phyloP scores from a whole-genome alignment of 2,113 vertebrate species.

The Pongo abelii region DNA sequence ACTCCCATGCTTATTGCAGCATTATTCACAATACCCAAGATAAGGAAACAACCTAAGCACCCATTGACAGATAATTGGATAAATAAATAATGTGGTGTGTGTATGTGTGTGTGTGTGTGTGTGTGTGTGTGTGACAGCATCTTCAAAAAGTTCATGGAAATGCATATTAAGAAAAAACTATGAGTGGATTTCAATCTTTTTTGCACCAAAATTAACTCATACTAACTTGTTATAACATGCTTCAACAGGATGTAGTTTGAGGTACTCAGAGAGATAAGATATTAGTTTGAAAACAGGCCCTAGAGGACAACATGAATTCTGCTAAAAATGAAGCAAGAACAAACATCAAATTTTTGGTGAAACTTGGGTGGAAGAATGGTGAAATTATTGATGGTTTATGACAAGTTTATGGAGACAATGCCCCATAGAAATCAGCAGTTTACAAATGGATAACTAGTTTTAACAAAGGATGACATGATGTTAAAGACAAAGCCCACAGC shows the following conservation, averaged over 20 bases:
- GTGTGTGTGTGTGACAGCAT: neutral
- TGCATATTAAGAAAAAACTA: neutral
- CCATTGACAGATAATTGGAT: neutral
- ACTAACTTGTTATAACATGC: neutral
- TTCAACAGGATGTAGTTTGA: neutral
- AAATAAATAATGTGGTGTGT: neutral
- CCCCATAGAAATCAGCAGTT: neutral
- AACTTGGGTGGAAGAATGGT: neutral
- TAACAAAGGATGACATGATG: neutral
- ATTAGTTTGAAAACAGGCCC: neutral
- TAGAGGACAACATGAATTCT: neutral
- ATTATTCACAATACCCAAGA: neutral
- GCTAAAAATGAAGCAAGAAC: neutral
- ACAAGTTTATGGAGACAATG: neutral
- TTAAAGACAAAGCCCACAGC: neutral
- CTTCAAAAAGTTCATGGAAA: neutral
- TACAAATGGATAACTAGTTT: neutral
- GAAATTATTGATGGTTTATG: neutral
- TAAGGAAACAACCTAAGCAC: neutral
- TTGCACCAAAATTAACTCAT: neutral
- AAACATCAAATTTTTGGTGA: neutral
- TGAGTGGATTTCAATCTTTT: neutral
- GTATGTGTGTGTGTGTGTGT: neutral
- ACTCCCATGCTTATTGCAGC: neutral
- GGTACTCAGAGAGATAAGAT: neutral